These are phyloP conservation scores for Hecatera dysodea DNA, from an alignment of 2,888 invertebrate genomes.

Conservation along the genomic window DNA sequence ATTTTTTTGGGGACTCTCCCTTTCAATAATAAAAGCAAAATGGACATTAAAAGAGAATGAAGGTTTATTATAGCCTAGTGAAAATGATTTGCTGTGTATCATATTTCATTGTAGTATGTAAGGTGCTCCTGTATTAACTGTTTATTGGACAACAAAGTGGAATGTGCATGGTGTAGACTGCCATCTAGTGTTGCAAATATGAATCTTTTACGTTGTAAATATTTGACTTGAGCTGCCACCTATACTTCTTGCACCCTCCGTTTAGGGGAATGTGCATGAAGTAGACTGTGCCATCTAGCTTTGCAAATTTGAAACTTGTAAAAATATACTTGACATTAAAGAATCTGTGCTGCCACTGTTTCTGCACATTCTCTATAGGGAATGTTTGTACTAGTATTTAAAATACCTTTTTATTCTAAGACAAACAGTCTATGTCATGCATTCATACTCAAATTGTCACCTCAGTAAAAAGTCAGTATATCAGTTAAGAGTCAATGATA, in stretches of 20 bases:
- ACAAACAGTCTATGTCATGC: neutral
- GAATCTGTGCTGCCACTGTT: too few species aligned
- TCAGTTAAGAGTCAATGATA: neutral
- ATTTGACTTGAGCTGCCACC: too few species aligned
- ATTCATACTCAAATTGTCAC: neutral
- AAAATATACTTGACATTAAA: too few species aligned
- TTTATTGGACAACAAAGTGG: too few species aligned
- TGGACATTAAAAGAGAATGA: slow-evolving; percentile 39
- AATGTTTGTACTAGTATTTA: neutral
- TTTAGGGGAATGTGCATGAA: too few species aligned
- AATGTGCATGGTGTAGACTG: too few species aligned
- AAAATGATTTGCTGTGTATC: slow-evolving; percentile 23
- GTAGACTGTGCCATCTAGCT: too few species aligned
- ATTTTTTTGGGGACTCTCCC: slow-evolving; percentile 68
- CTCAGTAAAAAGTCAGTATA: neutral
- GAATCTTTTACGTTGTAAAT: too few species aligned
- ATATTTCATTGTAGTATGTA: slow-evolving; percentile 13
- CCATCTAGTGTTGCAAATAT: too few species aligned
- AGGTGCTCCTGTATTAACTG: neutral
- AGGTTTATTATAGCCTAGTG: slow-evolving; percentile 18
- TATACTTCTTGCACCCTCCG: too few species aligned
- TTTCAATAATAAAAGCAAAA: slow-evolving; percentile 75
- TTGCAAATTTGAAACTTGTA: too few species aligned
- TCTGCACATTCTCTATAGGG: too few species aligned
- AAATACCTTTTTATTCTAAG: neutral